A percentile compares a stretch with the other conserved stretches of the same genome.
These are phyloP conservation scores for Rhagonycha lutea DNA, from an alignment of 2,888 invertebrate genomes.

Conservation along the genomic window DNA sequence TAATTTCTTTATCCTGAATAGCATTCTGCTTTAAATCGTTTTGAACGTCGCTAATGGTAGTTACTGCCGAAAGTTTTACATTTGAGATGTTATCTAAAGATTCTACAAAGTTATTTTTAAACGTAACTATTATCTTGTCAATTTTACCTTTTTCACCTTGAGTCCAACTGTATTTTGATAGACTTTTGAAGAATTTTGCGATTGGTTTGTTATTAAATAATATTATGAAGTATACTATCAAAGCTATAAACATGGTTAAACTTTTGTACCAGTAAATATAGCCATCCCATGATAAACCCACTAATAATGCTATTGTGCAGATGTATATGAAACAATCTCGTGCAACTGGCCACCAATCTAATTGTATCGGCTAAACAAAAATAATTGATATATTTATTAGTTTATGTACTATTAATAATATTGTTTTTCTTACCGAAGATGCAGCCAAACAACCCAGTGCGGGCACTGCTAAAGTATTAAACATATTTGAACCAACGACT, in stretches of 20 bases:
- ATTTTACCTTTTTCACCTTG: neutral
- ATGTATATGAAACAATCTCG: constrained; percentile 80
- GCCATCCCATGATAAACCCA: constrained; percentile 78
- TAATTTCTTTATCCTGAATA: neutral
- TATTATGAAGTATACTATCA: constrained; percentile 72
- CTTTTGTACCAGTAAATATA: constrained; percentile 81
- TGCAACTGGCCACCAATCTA: constrained; percentile 81
- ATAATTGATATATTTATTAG: neutral
- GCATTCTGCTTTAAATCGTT: neutral
- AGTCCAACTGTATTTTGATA: neutral
- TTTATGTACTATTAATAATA: neutral
- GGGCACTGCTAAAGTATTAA: constrained; percentile 84
- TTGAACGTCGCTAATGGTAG: neutral
- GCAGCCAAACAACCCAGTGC: constrained; percentile 79
- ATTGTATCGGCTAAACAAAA: constrained; percentile 67
- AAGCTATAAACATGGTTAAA: constrained; percentile 68
- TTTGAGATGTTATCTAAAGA: neutral
- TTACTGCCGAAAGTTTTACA: neutral
- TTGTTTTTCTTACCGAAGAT: constrained; percentile 59
- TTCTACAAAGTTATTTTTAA: neutral
- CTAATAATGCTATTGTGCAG: constrained; percentile 70
- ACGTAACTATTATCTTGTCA: neutral
- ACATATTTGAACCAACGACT: constrained; percentile 85
- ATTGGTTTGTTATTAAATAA: constrained; percentile 67
- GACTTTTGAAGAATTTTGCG: neutral